Conservation (phyloP, 1,140 invertebrate species). For the Heliconius hermathena region DNA sequence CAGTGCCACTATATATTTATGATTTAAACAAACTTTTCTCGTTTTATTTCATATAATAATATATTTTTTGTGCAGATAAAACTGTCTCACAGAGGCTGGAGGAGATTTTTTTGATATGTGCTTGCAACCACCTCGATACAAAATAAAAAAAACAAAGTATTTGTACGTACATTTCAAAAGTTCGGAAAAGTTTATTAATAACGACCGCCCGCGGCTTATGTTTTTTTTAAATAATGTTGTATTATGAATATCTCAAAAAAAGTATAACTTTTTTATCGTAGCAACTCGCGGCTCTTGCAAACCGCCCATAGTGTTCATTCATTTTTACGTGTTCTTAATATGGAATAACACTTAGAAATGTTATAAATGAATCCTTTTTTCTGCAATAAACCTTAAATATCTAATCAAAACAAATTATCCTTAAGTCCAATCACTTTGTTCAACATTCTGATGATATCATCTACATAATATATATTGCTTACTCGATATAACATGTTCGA, state of each 20-base stretch:
- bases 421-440: not conserved
- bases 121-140: slow-evolving; percentile 27
- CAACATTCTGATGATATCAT: not conserved
- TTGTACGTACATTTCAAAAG: slow-evolving; percentile 9
- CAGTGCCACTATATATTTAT: slow-evolving; percentile 13
- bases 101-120: slow-evolving; percentile 57
- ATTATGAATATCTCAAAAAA: not conserved
- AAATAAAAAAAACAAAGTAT: slow-evolving; percentile 11
- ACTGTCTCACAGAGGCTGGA: slow-evolving; percentile 28
- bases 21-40: not conserved
- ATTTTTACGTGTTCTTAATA: no score
- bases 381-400: no score
- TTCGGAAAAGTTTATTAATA: not conserved
- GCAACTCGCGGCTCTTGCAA: no score
- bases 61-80: slow-evolving; percentile 30
- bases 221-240: not conserved
- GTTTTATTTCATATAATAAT: not conserved
- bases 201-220: slow-evolving; percentile 1
- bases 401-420: no score
- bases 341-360: no score
- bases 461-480: not conserved
- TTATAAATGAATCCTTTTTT: no score
- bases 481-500: not conserved
- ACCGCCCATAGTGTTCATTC: no score
- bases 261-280: no score